A percentile compares a stretch with the other conserved stretches of the same genome.
Conservation (phyloP, 1,140 invertebrate genomes). For the Pygmarrhopalites habei region DNA sequence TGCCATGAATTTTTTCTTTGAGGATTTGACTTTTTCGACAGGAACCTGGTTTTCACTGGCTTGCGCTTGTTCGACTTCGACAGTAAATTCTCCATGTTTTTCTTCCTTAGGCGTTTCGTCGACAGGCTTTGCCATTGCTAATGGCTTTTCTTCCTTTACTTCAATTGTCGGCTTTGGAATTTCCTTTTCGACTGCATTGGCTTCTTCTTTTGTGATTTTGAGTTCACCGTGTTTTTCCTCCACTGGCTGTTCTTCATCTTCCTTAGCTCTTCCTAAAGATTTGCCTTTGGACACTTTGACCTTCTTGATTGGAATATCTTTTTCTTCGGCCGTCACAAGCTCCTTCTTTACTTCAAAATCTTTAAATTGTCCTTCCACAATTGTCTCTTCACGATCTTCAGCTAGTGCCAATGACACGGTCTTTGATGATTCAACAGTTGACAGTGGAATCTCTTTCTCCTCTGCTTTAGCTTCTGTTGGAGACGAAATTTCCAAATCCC, state of each 20-base stretch:
- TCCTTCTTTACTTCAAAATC: background rate
- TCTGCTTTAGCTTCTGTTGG: background rate
- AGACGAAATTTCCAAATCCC: background rate
- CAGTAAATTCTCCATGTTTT: background rate
- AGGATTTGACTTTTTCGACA: background rate
- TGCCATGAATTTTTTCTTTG: slow-evolving; percentile 10
- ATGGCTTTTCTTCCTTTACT: background rate
- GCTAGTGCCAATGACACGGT: background rate
- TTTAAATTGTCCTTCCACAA: background rate
- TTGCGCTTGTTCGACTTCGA: slow-evolving; percentile 1
- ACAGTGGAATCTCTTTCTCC: background rate
- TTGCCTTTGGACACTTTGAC: slow-evolving; percentile 9
- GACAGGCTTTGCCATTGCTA: background rate
- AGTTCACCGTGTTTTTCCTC: background rate
- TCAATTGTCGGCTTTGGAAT: background rate
- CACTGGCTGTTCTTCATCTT: background rate
- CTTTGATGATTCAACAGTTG: background rate
- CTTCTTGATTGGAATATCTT: background rate
- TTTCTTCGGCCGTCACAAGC: background rate
- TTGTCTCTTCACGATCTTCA: background rate
- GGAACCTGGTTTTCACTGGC: background rate
- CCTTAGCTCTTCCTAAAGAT: background rate
- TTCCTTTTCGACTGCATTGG: background rate
- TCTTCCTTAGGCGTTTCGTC: background rate
- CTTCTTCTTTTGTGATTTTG: background rate